Evolutionary conservation across 64 coral and sea anemone species (phyloP), one percentile per base, ranked within the genome.

Genomic region (Hydrozoanthus tunicans): DNA sequence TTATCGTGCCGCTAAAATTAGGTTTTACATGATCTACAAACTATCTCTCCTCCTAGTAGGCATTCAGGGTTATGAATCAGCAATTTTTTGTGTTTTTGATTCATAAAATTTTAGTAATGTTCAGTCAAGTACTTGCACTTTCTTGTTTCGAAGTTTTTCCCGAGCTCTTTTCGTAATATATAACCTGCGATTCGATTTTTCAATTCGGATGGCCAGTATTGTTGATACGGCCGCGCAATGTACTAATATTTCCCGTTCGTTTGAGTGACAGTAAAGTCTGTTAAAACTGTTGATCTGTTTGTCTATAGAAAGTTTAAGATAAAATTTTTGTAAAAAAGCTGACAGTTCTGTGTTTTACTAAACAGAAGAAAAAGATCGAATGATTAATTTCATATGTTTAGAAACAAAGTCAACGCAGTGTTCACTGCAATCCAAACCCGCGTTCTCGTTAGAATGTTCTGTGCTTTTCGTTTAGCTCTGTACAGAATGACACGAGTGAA

Each of bases 1-100:
- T 88, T 71, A 53, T 75, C 20, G 9, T 88, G 69, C 56, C 66
- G 84, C 84, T 88, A 88, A 88, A 74, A 74, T 75, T 88, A 88
- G 84, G 70, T 53, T 88, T 88, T 88, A 70, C 69, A 88, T 88
- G 68, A 88, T 57, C 53, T 25, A 88, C 3, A 53, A 51, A 3
- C 59, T 75, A 26, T 53, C 25, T 76, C 4, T 51, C 9, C 62
- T 32, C 26, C 62, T 55, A 9, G 53, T 55, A 66, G 63, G 12
- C 63, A 83, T 83, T 68, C 61, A 4, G 54, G 67, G 13, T 54
- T 25, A 14, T 1, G 10, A 17, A 9, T 66, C 17, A 66, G 5
- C 51, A 61, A n/a, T n/a, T 12, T 66, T 7, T 53, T 63, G 61
- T 9, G 65, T 53, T 83, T 54, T 0, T 7, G 10, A 51, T 17